Evolutionary conservation across 1,140 invertebrate genomes (phyloP), one percentile per base, ranked within the genome.

Genomic region (Philopotamus ludificatus): DNA sequence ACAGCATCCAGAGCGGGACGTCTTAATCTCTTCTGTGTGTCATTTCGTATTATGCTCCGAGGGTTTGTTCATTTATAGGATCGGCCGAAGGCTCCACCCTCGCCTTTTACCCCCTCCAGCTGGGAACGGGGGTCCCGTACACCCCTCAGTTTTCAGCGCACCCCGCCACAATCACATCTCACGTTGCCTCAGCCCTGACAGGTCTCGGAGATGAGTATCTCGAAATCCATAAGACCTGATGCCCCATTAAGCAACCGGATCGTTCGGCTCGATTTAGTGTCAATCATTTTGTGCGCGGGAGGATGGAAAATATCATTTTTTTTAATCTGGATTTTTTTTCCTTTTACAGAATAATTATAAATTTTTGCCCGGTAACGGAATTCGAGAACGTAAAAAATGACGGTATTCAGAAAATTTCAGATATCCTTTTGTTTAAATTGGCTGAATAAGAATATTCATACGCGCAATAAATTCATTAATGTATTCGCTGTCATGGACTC

Each of bases 11-110:
- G 10, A 20, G 18, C 44, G 44, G 18, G 44, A 47, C 44, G 18
- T 47, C 44, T 47, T 47, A 47, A 47, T 47, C 44, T 47, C 10
- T 7, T 47, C 15, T 16, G 44, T 47, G 44, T 47, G 44, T 47
- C 44, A 47, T 47, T 47, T 12, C 44, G 44, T 20, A 47, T 47
- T 34, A 34, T 34, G 28, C 28, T 34, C 28, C 4, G 12, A 34
- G 12, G 28, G 28, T 34, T 34, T 34, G 28, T 34, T 34, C 28
- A 34, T 34, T 34, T 34, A 34, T 34, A 34, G 28, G 28, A 34
- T 34, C 12, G 28, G 28, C 28, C 12, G 12, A 34, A 12, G 28
- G 28, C 28, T 7, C 28, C 12, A 4, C 12, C 28, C 28, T 34
- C 28, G 28, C 12, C 28, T 7, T 4, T 7, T 34, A 4, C 28